Base-by-base conservation (phyloP, 2,113 vertebrate genomes). In the Pithys albifrons region DNA sequence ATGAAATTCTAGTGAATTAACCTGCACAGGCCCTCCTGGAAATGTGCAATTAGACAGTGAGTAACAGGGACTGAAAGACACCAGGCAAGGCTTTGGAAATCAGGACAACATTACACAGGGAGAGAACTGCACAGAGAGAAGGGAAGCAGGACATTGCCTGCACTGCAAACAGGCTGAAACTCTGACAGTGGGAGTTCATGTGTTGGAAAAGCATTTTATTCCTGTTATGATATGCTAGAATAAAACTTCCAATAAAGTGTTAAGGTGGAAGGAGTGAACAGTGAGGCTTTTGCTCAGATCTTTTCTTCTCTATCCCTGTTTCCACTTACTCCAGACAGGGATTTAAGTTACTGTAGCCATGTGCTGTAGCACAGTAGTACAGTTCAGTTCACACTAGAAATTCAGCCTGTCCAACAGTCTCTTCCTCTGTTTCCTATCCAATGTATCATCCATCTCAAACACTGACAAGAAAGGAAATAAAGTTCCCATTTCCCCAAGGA, bases 141-240 rank as follows among this genome's bases (percentile, higher is more conserved):
- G 57, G 1, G 35, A 43, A 59, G 41, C 37, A 80, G 31, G 57
- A 62, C 0, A 1, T 23, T 54, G 43, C 14, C 62, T 48, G n/a
- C 9, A 29, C 0, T 20, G 57, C n/a, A 24, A 7, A 77, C 57
- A 35, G 48, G 24, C 41, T 59, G 23, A 3, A 45, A 31, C 24
- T 62, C 71, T 31, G 37, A 19, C 31, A 24, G 0, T 0, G 4
- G 0, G 29, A 57, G 61, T 46, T 43, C 2, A 17, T 3, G 13
- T 1, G 4, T 0, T 33, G 33, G 13, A 28, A 35, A n/a, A 39
- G 58, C 37, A 8, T 17, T 66, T 75, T 3, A 14, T 6, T 67
- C 11, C 48, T 74, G 24, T 14, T 10, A 3, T 7, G 10, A 75
- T 1, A 35, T 19, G 10, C 8, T 5, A 14, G 13, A 19, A 29